A percentile compares a stretch with the other conserved stretches of the same genome.
These are phyloP conservation scores for Polyergus mexicanus DNA, from an alignment of 1,140 invertebrate genomes.

Conservation along the genomic window DNA sequence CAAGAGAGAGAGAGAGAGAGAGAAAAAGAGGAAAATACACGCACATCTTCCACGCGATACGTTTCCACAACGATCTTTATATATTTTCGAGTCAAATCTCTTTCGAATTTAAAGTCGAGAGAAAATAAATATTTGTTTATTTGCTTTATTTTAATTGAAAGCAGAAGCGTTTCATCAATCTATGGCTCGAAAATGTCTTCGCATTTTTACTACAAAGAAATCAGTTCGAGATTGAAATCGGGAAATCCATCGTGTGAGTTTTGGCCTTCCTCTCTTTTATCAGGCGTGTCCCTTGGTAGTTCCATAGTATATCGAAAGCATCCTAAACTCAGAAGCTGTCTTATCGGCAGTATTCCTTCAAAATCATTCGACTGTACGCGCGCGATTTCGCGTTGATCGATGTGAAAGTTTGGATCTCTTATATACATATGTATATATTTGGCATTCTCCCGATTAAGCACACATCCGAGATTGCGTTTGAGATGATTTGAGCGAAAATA, in stretches of 20 bases:
- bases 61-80: background rate
- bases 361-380: background rate
- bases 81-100: background rate
- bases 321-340: background rate
- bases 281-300: too few species aligned
- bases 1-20: background rate
- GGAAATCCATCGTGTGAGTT: background rate
- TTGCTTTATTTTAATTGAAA: background rate
- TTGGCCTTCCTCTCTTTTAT: background rate
- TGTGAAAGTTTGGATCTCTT: background rate
- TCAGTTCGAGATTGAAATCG: background rate
- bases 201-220: background rate
- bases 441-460: background rate
- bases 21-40: too few species aligned
- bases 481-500: slow-evolving; percentile 32
- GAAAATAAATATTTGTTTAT: background rate
- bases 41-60: background rate
- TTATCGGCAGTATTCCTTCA: background rate
- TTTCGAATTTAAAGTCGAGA: background rate
- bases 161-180: background rate
- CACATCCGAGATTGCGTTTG: background rate
- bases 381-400: background rate
- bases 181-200: background rate
- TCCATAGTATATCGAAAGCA: background rate
- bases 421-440: background rate